Conservation (phyloP, 2,113 vertebrate species). For the Otocyon megalotis region DNA sequence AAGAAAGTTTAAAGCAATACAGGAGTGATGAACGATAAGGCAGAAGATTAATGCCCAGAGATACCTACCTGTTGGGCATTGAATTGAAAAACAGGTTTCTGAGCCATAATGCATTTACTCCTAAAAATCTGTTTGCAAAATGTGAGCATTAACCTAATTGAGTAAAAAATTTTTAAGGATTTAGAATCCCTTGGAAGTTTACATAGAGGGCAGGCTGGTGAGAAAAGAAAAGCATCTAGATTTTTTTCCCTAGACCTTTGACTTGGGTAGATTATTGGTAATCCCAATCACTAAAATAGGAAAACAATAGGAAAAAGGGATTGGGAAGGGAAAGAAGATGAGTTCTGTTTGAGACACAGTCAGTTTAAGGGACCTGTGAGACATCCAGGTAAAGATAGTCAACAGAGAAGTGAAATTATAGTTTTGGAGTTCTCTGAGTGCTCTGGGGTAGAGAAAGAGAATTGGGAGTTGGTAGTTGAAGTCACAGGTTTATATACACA, state of each 20-base stretch:
- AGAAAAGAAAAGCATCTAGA: neutral
- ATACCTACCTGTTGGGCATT: neutral
- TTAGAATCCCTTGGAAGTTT: neutral
- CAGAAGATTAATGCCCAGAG: neutral
- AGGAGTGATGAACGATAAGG: neutral
- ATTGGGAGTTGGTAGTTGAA: neutral
- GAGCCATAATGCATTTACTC: neutral
- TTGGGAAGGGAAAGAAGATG: slow-evolving; percentile 16
- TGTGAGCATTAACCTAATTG: neutral
- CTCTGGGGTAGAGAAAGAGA: neutral
- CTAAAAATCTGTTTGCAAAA: neutral
- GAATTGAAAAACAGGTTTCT: neutral
- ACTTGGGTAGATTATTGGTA: neutral
- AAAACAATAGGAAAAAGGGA: neutral
- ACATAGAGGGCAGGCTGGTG: neutral
- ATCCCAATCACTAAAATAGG: neutral
- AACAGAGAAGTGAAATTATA: neutral
- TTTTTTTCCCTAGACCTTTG: neutral
- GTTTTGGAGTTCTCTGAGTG: neutral
- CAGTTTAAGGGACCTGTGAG: neutral
- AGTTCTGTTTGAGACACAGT: neutral
- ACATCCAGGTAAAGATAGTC: neutral
- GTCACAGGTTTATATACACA: neutral
- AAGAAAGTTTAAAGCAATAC: neutral
- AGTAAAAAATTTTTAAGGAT: neutral